These are phyloP conservation scores for Artibeus jamaicensis DNA, from an alignment of 2,797 vertebrate genomes.

Conservation along the genomic window DNA sequence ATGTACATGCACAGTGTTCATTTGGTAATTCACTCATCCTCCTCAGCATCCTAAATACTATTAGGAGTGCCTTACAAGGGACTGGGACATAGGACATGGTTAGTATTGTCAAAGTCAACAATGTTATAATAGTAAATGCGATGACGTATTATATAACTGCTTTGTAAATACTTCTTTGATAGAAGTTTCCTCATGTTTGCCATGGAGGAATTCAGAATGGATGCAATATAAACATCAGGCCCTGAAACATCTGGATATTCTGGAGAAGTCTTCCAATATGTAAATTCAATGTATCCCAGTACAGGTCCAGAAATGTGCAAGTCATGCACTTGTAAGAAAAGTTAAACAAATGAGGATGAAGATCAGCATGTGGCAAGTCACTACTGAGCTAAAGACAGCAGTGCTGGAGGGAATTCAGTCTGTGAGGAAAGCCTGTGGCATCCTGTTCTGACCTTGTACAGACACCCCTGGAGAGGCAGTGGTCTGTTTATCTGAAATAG, in stretches of 20 bases:
- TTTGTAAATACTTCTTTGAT: neutral
- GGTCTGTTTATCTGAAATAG: neutral
- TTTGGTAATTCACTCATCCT: too few species aligned
- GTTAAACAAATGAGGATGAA: neutral
- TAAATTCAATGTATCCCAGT: neutral
- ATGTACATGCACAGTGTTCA: too few species aligned
- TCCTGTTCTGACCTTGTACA: neutral
- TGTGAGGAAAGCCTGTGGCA: neutral
- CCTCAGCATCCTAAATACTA: too few species aligned
- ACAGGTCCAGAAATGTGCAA: too few species aligned
- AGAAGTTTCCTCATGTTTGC: neutral
- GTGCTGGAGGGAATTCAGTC: neutral
- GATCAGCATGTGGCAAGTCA: neutral
- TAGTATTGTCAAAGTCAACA: neutral
- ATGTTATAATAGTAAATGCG: neutral
- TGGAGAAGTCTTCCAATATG: neutral
- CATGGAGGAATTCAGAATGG: neutral
- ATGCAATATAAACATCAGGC: neutral
- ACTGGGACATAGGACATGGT: neutral
- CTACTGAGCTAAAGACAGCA: neutral
- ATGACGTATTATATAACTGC: neutral
- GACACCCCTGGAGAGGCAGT: rapidly evolving
- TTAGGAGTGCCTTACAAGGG: too few species aligned
- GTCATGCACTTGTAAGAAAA: neutral
- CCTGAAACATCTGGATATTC: neutral